These are phyloP conservation scores for Takifugu rubripes DNA, from an alignment of 2,797 vertebrate species.

Conservation along the genomic window DNA sequence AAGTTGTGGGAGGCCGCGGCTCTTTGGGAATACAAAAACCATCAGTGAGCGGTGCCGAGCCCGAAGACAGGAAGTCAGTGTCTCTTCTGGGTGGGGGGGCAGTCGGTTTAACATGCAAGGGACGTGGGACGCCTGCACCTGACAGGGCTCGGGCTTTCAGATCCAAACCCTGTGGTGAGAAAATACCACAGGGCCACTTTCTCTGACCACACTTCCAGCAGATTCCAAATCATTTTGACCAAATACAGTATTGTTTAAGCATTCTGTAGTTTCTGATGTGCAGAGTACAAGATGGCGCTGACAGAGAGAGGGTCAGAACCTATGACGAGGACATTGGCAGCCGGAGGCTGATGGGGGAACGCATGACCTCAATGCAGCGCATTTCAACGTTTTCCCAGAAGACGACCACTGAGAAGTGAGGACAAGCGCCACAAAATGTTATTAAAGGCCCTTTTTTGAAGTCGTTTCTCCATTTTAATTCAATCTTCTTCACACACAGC, in stretches of 20 bases:
- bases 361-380: background rate
- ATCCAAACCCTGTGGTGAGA: conserved; percentile 27
- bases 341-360: background rate
- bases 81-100: conserved; percentile 41
- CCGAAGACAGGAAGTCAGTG: conserved; percentile 67
- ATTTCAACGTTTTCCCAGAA: background rate
- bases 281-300: no score
- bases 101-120: conserved; percentile 61
- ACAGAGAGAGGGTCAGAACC: no score
- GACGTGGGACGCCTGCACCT: conserved; percentile 55
- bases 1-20: conserved; percentile 48
- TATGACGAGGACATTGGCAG: no score
- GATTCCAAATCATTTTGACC: background rate
- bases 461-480: no score
- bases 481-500: no score
- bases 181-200: background rate
- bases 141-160: conserved; percentile 36
- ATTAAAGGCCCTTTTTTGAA: no score
- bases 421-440: background rate
- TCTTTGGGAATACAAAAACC: conserved; percentile 66
- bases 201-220: background rate
- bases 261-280: no score
- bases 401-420: background rate
- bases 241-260: no score
- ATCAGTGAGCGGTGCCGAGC: conserved; percentile 53